Evolutionary conservation across 2,888 invertebrate genomes (phyloP).

Genomic region (Ephialtes manifestator): DNA sequence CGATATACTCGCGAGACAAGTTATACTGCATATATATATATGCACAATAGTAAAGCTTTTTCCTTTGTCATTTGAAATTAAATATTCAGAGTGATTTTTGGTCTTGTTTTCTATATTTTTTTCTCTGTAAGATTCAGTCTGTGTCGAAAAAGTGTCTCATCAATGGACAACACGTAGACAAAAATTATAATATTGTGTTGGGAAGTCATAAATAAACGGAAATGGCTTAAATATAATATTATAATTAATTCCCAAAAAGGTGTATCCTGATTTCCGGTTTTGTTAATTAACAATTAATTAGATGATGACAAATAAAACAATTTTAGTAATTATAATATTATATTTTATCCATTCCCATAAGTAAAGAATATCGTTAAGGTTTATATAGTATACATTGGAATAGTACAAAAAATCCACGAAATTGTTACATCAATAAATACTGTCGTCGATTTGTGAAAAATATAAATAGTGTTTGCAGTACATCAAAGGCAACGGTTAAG

Average conservation of each 20-base stretch:
- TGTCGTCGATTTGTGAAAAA: conserved; percentile 36
- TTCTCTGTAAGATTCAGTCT: conserved; percentile 53
- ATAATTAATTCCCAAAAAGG: not conserved
- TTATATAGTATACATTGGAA: conserved; percentile 3
- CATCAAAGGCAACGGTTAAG: conserved; percentile 61
- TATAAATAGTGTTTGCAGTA: conserved; percentile 49
- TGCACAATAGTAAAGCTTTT: conserved; percentile 57
- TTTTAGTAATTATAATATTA: not conserved
- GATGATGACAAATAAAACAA: too few relatives aligned
- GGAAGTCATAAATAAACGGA: conserved; percentile 53
- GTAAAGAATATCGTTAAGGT: conserved; percentile 6
- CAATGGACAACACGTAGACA: conserved; percentile 13
- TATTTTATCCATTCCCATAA: not conserved
- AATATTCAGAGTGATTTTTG: conserved; percentile 33
- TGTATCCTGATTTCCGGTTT: not conserved
- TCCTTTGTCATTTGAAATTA: conserved; percentile 24
- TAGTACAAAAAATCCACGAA: conserved; percentile 10
- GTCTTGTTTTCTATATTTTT: conserved; percentile 8
- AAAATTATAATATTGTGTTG: conserved; percentile 13
- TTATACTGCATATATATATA: conserved; percentile 22
- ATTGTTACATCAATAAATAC: conserved; percentile 6
- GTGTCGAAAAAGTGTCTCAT: conserved; percentile 16
- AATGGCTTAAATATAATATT: not conserved
- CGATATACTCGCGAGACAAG: conserved; percentile 40
- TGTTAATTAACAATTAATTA: too few relatives aligned